phyloP scores from a whole-genome alignment of 2,113 vertebrate species.

The Xenus cinereus region DNA sequence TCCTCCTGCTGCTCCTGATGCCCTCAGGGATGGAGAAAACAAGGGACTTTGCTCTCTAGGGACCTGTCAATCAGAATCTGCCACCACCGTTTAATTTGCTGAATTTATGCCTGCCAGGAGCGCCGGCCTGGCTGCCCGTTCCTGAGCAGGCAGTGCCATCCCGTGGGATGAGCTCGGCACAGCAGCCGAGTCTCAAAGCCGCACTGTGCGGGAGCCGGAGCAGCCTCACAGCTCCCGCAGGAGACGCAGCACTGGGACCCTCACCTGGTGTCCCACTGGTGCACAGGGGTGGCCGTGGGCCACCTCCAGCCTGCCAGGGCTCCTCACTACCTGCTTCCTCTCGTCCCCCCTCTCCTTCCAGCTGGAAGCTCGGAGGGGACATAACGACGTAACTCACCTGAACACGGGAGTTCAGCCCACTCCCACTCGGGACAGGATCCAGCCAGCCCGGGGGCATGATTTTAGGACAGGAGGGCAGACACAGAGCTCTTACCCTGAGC shows the following conservation, averaged over 20 bases:
- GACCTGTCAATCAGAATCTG: conserved; percentile 60
- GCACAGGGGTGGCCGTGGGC: too few species aligned
- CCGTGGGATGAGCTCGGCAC: conserved; percentile 34
- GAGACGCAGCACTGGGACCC: background rate
- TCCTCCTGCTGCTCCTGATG: conserved; percentile 23
- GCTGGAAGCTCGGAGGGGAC: background rate
- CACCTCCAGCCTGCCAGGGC: background rate
- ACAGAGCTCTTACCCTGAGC: background rate
- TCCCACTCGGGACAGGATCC: background rate
- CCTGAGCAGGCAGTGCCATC: conserved; percentile 69
- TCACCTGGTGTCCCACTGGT: background rate
- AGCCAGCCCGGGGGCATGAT: background rate
- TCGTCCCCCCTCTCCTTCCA: background rate
- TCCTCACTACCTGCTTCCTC: background rate
- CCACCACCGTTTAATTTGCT: conserved; percentile 55
- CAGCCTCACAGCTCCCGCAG: background rate
- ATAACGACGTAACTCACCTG: background rate
- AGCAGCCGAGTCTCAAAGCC: background rate
- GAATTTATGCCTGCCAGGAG: conserved; percentile 33
- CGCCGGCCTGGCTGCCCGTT: background rate
- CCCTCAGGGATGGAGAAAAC: conserved; percentile 31
- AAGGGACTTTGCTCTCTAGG: conserved; percentile 33
- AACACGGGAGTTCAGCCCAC: background rate
- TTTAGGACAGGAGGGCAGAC: background rate
- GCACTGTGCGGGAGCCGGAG: background rate